Evolutionary conservation across 2,888 invertebrate genomes (phyloP).

Genomic region (Pseudoips prasinana): DNA sequence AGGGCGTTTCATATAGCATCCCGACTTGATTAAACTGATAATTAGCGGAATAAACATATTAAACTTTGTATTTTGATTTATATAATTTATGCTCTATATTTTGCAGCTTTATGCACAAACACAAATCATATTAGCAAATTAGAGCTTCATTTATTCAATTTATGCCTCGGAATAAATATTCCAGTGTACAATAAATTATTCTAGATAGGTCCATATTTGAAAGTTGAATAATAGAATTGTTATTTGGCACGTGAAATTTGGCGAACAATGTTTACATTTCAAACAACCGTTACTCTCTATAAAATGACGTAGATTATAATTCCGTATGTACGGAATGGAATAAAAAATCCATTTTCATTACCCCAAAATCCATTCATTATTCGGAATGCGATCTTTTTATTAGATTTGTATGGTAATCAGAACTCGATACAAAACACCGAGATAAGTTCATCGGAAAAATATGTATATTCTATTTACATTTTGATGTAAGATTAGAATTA

Average conservation of each 20-base stretch:
- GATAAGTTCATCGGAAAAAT: constrained; percentile 51
- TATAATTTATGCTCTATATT: too few relatives aligned
- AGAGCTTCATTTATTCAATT: constrained; percentile 9
- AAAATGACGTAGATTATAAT: constrained; percentile 29
- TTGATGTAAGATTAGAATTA: too few relatives aligned
- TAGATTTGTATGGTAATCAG: constrained; percentile 65
- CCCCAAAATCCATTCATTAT: constrained; percentile 52
- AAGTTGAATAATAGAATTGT: constrained; percentile 9
- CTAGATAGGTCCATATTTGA: not conserved
- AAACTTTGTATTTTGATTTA: too few relatives aligned
- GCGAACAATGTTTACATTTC: constrained; percentile 31
- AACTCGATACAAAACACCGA: constrained; percentile 43
- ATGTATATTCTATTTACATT: not conserved
- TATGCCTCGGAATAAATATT: not conserved
- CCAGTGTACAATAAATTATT: not conserved
- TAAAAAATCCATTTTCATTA: constrained; percentile 53
- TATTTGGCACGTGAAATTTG: constrained; percentile 12
- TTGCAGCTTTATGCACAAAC: constrained; percentile 13
- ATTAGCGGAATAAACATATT: too few relatives aligned
- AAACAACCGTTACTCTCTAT: constrained; percentile 30
- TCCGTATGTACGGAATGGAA: constrained; percentile 43
- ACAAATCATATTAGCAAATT: constrained; percentile 24
- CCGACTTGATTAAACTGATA: too few relatives aligned
- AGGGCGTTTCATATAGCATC: too few relatives aligned
- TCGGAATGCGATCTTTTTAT: constrained; percentile 56